Base-by-base conservation (phyloP, 35 echinoderm and acorn worm species). In the Lytechinus pictus region DNA sequence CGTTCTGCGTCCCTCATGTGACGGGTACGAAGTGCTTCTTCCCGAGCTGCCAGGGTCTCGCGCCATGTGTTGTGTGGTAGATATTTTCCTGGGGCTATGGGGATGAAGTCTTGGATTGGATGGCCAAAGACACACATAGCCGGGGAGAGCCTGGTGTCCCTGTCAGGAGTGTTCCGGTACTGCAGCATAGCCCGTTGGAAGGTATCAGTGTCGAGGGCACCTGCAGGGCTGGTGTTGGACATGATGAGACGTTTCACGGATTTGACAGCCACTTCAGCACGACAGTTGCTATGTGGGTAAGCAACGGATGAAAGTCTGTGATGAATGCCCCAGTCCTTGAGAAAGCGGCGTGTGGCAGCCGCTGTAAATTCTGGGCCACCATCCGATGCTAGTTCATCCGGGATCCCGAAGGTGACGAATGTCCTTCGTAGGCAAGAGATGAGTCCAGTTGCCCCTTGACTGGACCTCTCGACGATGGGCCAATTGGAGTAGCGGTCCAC, bases 401-500 rank as follows among this genome's bases (percentile, higher is more conserved):
- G 56, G 10, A 95, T 96, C n/a, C 93, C 91, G 33, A 90, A 97
- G 14, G 95, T 97, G 53, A 96, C 86, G 91, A 94, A 97, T 54
- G 54, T 86, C 54, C 94, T 90, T 19, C 88, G 27, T 4, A 97
- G 71, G n/a, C 94, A 87, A 95, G 29, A 28, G 9, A 57, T 56
- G 93, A 56, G 55, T 6, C 55, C n/a, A 55, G 57, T 55, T 21
- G 55, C 55, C 44, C 93, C 94, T 61, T 95, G 87, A 44, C 2
- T 44, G 33, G 2, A 44, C 33, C 33, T 44, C 33, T 44, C 33
- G 2, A 44, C 2, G 33, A 1, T 44, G 2, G 33, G 33, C 33
- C 33, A 0, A 44, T 44, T 44, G 33, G 33, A 44, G 33, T 44
- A 44, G 33, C 2, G 2, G n/a, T 44, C 33, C 33, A 44, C 33